A percentile compares a stretch with the other conserved stretches of the same genome.
Conservation (phyloP, 2,113 vertebrate species). For the Sander vitreus region DNA sequence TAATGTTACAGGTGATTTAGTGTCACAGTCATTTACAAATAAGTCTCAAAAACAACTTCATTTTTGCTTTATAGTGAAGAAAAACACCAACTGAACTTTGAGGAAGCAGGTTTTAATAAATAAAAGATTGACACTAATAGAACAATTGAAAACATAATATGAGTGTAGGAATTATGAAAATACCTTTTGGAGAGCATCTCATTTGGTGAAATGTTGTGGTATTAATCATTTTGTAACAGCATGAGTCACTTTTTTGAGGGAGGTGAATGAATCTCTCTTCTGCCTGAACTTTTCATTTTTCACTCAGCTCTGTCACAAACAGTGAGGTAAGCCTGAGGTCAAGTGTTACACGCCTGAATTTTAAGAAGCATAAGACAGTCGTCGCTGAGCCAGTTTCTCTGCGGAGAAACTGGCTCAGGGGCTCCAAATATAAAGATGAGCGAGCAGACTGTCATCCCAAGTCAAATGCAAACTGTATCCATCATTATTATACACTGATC, state of each 20-base stretch:
- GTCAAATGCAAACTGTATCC: neutral
- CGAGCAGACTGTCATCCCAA: neutral
- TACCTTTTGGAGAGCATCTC: neutral
- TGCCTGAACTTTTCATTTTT: conserved; percentile 5
- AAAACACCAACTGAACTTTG: too few species aligned
- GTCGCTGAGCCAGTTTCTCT: conserved; percentile 15
- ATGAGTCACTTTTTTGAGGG: neutral
- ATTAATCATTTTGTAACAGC: conserved; percentile 19
- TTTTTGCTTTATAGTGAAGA: too few species aligned
- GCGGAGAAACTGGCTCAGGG: conserved; percentile 7
- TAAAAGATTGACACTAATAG: neutral
- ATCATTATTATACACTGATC: neutral
- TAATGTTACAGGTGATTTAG: neutral
- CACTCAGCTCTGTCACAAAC: conserved; percentile 1
- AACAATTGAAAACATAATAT: neutral
- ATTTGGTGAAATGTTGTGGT: neutral
- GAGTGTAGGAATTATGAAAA: too few species aligned
- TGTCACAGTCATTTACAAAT: neutral
- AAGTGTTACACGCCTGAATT: neutral
- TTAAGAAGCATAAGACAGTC: neutral
- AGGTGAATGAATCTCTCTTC: conserved; percentile 16
- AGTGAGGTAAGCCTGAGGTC: conserved; percentile 3
- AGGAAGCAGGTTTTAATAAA: neutral
- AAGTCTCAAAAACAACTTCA: too few species aligned
- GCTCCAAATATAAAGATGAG: neutral